phyloP scores from a whole-genome alignment of 53 echinoderm and acorn worm species.

The Temnopleurus reevesii region DNA sequence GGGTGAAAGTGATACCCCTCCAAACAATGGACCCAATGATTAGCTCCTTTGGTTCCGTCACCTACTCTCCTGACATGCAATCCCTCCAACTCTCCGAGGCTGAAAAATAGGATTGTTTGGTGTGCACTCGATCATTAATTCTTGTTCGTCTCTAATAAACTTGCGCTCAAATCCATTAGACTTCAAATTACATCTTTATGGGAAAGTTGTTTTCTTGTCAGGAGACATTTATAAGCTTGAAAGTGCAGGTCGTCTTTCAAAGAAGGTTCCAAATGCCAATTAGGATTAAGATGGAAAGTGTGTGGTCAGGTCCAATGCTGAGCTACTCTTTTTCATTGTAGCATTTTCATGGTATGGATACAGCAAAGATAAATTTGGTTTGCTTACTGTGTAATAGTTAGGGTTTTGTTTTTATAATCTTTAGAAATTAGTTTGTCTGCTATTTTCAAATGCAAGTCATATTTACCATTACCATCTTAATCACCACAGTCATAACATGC shows the following conservation, averaged over 20 bases:
- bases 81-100: background rate
- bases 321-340: background rate
- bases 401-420: too few relatives aligned
- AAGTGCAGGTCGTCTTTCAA: background rate
- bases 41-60: background rate
- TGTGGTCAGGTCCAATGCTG: background rate
- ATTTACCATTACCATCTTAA: conserved; percentile 28
- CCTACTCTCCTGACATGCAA: background rate
- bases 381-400: too few relatives aligned
- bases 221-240: conserved; percentile 14
- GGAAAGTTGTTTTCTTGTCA: conserved; percentile 49
- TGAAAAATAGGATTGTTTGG: conserved; percentile 45
- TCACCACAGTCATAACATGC: conserved; percentile 59
- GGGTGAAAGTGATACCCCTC: conserved; percentile 51
- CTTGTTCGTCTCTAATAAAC: conserved; percentile 24
- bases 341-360: too few relatives aligned
- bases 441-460: too few relatives aligned
- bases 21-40: conserved; percentile 48
- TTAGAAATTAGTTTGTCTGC: too few relatives aligned
- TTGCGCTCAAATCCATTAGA: conserved; percentile 43
- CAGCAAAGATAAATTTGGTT: too few relatives aligned
- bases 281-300: conserved; percentile 21
- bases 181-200: conserved; percentile 57
- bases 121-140: conserved; percentile 38
- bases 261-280: conserved; percentile 15